These are phyloP conservation scores for Pteropus alecto DNA, from an alignment of 2,113 vertebrate genomes.

Conservation along the genomic window DNA sequence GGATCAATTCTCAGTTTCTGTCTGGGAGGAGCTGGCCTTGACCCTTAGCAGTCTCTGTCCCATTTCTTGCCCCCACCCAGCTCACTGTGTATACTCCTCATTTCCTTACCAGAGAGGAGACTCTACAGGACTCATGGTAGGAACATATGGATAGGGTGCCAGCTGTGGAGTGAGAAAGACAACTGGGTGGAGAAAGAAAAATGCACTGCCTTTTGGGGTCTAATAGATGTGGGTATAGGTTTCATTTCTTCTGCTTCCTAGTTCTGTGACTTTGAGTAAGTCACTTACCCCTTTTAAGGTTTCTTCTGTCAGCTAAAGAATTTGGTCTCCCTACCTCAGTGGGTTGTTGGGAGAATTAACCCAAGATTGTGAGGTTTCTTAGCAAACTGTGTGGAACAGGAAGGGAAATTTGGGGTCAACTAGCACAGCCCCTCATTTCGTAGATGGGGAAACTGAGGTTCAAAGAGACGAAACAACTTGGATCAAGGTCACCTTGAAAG, in stretches of 20 bases:
- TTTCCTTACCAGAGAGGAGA: neutral
- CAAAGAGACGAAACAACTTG: neutral
- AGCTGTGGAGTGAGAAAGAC: neutral
- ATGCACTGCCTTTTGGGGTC: neutral
- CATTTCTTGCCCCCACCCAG: neutral
- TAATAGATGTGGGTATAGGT: neutral
- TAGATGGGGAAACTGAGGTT: neutral
- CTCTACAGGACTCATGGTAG: neutral
- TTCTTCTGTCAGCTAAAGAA: neutral
- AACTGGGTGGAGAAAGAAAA: neutral
- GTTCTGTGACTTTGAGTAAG: neutral
- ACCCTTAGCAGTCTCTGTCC: constrained; percentile 61
- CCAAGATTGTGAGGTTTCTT: neutral
- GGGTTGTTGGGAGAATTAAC: neutral
- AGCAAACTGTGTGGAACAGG: neutral
- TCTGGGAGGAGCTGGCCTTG: constrained; percentile 29
- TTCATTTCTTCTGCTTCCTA: neutral
- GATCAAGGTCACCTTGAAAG: neutral
- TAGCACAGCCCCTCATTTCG: neutral
- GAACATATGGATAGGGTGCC: too few relatives aligned
- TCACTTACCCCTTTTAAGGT: neutral
- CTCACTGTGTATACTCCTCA: fast-evolving
- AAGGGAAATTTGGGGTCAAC: neutral
- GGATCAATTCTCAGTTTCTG: constrained; percentile 69
- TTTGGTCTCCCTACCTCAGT: neutral